Evolutionary conservation across 2,113 vertebrate species (phyloP).

Genomic region (Heliornis fulica): DNA sequence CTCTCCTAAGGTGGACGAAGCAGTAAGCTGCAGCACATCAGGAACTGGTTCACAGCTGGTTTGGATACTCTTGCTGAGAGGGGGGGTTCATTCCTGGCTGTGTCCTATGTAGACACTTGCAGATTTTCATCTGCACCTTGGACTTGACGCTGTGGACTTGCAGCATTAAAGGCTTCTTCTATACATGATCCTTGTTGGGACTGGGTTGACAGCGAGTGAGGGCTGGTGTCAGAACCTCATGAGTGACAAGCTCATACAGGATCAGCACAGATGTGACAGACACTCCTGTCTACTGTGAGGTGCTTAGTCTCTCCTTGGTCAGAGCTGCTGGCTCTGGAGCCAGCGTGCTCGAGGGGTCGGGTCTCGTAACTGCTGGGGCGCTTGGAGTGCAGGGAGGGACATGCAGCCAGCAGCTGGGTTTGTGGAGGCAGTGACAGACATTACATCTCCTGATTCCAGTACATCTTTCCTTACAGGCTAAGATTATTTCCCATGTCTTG

Average conservation of each 20-base stretch:
- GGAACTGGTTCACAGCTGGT: background rate
- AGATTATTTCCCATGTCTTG: background rate
- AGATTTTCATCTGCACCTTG: background rate
- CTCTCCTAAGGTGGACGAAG: background rate
- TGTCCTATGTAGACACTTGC: background rate
- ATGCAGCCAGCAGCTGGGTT: background rate
- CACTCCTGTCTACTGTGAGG: background rate
- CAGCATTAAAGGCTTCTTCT: background rate
- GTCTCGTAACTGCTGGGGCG: background rate
- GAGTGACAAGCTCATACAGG: background rate
- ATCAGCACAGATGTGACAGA: background rate
- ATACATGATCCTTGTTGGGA: background rate
- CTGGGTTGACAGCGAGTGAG: background rate
- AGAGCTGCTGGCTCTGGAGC: background rate
- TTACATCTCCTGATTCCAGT: background rate
- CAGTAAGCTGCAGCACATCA: background rate
- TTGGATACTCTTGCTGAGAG: background rate
- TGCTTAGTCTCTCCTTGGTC: background rate
- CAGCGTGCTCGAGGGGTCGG: background rate
- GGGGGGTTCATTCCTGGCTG: accelerated
- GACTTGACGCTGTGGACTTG: background rate
- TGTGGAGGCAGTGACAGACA: background rate
- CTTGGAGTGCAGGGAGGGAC: background rate
- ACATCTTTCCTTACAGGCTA: background rate
- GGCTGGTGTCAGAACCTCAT: background rate